Conservation (phyloP, 2,797 vertebrate genomes). For the Ispidina picta region DNA sequence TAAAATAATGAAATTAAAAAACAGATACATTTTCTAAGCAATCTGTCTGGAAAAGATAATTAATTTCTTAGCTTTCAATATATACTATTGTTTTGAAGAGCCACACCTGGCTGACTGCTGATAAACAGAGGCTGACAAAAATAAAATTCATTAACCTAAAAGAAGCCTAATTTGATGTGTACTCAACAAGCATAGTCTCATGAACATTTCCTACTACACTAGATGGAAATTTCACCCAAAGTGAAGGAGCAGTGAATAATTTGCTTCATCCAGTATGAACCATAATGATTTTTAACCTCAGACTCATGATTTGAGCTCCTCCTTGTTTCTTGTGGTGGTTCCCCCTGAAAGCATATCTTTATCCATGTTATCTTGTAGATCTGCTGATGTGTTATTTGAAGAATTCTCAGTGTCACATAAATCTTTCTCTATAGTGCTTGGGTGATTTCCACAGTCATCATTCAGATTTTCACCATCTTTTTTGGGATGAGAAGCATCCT, state of each 20-base stretch:
- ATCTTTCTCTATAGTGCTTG: conserved; percentile 7
- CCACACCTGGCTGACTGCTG: conserved; percentile 28
- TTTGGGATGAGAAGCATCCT: background rate
- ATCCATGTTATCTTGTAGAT: background rate
- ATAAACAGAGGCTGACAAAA: conserved; percentile 53
- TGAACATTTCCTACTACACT: background rate
- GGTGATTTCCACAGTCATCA: conserved; percentile 35
- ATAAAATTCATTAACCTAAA: conserved; percentile 11
- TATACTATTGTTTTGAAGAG: conserved; percentile 29
- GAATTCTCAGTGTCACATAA: conserved; percentile 21
- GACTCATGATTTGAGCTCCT: conserved; percentile 35
- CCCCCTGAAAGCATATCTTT: background rate
- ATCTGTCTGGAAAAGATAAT: conserved; percentile 22
- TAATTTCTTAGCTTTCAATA: background rate
- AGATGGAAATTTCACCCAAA: conserved; percentile 22
- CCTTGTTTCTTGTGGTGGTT: conserved; percentile 2
- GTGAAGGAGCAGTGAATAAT: background rate
- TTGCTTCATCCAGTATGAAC: conserved; percentile 28
- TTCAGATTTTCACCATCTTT: conserved; percentile 40
- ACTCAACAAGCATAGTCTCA: background rate
- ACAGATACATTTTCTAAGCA: background rate
- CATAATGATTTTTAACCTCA: background rate
- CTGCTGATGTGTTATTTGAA: background rate
- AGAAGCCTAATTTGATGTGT: conserved; percentile 35
- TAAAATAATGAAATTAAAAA: background rate